Conservation (phyloP, 2,113 vertebrate species). For the Trogon surrucura region DNA sequence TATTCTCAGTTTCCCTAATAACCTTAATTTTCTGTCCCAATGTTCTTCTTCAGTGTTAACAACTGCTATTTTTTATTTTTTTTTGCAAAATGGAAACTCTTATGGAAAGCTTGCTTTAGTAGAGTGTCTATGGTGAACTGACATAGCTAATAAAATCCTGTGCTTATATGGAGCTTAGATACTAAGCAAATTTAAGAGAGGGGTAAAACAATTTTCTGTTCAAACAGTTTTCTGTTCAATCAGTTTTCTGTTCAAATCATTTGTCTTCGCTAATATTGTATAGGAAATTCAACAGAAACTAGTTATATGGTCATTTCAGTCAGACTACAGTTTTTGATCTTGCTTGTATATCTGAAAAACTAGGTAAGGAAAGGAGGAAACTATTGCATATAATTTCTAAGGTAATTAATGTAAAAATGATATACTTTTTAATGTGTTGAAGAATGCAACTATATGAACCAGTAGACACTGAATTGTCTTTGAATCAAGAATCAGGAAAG, state of each 20-base stretch:
- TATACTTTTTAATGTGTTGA: background rate
- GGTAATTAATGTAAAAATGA: background rate
- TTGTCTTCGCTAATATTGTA: background rate
- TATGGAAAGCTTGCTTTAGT: background rate
- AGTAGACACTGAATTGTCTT: background rate
- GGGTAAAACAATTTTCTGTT: background rate
- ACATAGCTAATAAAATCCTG: background rate
- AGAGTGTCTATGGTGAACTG: background rate
- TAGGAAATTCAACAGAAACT: background rate
- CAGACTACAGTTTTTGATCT: background rate
- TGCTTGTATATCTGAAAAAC: background rate
- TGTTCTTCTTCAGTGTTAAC: conserved; percentile 26
- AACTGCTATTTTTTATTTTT: conserved; percentile 22
- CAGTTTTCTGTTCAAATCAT: background rate
- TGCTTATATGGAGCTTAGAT: background rate
- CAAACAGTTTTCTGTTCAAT: background rate
- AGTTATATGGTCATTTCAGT: background rate
- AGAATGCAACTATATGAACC: background rate
- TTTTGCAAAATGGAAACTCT: background rate
- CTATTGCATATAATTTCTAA: background rate
- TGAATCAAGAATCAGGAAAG: background rate
- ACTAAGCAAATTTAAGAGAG: background rate
- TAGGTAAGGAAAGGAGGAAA: background rate
- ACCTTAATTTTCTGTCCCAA: conserved; percentile 11
- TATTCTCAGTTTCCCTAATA: conserved; percentile 32